Evolutionary conservation across 2,113 vertebrate species (phyloP).

Genomic region (Pachyramphus minor): DNA sequence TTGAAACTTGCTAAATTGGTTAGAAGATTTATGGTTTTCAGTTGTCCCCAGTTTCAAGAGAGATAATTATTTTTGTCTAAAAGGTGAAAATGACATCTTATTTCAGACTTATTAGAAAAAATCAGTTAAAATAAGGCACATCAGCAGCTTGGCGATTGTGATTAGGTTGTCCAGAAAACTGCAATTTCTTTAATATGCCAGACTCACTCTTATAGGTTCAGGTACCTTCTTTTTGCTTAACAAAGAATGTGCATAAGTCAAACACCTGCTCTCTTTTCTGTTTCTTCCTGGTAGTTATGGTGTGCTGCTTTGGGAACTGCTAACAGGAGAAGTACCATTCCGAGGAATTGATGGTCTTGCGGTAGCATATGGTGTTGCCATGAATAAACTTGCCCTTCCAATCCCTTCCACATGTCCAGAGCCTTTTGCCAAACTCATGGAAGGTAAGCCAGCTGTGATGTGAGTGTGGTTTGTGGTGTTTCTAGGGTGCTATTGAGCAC

Average conservation of each 20-base stretch:
- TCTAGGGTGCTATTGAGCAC: background rate
- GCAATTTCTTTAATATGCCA: background rate
- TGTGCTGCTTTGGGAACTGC: conserved; percentile 92
- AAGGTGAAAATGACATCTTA: background rate
- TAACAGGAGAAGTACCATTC: conserved; percentile 95
- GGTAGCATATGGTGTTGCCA: conserved; percentile 94
- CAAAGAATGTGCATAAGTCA: background rate
- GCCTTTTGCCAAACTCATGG: conserved; percentile 93
- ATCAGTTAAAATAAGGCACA: background rate
- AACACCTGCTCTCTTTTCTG: background rate
- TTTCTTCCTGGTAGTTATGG: conserved; percentile 79
- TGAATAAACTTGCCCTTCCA: conserved; percentile 97
- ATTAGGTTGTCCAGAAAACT: background rate
- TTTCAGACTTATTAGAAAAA: background rate
- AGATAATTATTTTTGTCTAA: background rate
- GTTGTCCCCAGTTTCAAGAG: background rate
- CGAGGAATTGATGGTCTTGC: conserved; percentile 93
- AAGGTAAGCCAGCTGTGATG: conserved; percentile 76
- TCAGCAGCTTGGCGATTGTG: background rate
- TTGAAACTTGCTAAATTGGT: background rate
- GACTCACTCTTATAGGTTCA: background rate
- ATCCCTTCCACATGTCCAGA: conserved; percentile 95
- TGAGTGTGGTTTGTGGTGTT: background rate
- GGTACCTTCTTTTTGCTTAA: background rate
- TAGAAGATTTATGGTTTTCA: background rate